A percentile compares a stretch with the other conserved stretches of the same genome.
phyloP scores from a whole-genome alignment of 2,113 vertebrate genomes.

The Nibea albiflora region DNA sequence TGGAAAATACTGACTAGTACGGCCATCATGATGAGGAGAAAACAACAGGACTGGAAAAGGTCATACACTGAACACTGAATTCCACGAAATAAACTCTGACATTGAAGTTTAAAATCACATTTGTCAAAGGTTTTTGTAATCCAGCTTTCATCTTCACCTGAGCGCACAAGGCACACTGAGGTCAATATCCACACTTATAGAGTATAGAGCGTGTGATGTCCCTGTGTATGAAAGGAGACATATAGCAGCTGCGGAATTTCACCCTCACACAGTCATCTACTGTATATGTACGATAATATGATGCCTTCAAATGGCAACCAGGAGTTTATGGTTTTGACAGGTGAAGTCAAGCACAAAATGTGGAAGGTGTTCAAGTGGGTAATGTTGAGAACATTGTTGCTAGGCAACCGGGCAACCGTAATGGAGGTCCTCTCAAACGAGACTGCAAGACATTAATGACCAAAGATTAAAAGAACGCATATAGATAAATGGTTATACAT shows the following conservation, averaged over 20 bases:
- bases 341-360: slow-evolving; percentile 25
- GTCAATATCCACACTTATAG: too few relatives aligned
- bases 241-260: neutral
- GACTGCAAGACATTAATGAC: slow-evolving; percentile 24
- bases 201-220: neutral
- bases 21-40: slow-evolving; percentile 14
- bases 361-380: slow-evolving; percentile 34
- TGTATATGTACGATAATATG: neutral
- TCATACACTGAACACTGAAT: neutral
- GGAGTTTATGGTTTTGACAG: slow-evolving; percentile 2
- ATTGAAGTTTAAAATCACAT: neutral
- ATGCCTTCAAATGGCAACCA: slow-evolving; percentile 22
- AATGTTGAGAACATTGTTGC: slow-evolving; percentile 54
- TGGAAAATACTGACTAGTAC: slow-evolving; percentile 27
- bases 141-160: neutral
- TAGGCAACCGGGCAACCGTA: slow-evolving; percentile 41
- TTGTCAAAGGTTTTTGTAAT: neutral
- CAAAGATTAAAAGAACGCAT: slow-evolving; percentile 16
- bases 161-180: neutral
- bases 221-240: neutral
- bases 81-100: neutral
- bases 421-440: slow-evolving; percentile 32
- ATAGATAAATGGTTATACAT: slow-evolving; percentile 8
- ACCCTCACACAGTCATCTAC: neutral
- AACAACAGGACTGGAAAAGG: slow-evolving; percentile 23